A percentile compares a stretch with the other conserved stretches of the same genome.
These are phyloP conservation scores for Cliona cf. orientalis DNA, from an alignment of 37 sponge, comb jelly and placozoan species.

Conservation along the genomic window DNA sequence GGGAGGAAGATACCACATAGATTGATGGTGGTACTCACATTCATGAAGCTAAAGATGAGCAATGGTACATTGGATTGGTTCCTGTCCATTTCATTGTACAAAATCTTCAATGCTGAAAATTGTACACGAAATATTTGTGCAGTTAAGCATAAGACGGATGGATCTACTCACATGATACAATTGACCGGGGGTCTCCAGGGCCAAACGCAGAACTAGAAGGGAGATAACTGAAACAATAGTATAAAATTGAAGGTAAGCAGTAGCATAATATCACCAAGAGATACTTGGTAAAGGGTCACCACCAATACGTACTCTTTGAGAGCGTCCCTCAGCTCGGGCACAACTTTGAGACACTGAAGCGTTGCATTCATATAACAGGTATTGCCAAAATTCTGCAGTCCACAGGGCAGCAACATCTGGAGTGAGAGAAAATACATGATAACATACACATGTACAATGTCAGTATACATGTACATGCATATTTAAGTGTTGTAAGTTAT, in stretches of 20 bases:
- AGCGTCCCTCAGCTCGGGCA: conserved; percentile 86
- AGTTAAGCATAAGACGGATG: too few species aligned
- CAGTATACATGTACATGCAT: not conserved
- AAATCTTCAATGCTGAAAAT: conserved; percentile 34
- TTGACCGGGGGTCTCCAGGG: too few species aligned
- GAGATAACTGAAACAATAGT: too few species aligned
- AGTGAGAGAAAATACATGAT: not conserved
- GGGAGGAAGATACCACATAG: not conserved
- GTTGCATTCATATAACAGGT: conserved; percentile 99
- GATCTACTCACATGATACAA: too few species aligned
- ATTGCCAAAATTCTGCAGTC: conserved; percentile 95
- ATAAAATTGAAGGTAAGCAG: too few species aligned
- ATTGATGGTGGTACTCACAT: not conserved
- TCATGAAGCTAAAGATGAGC: conserved; percentile 22
- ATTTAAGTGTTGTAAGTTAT: not conserved
- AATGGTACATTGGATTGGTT: conserved; percentile 30
- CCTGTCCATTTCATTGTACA: conserved; percentile 63
- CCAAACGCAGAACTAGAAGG: too few species aligned
- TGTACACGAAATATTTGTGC: not conserved
- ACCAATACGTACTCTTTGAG: conserved; percentile 26
- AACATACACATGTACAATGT: not conserved
- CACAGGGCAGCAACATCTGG: conserved; percentile 83
- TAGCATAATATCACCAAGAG: too few species aligned
- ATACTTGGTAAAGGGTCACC: too few species aligned
- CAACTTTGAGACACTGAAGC: conserved; percentile 91